Base-by-base conservation (phyloP, 2,113 vertebrate genomes). In the Antechinus stuartii region DNA sequence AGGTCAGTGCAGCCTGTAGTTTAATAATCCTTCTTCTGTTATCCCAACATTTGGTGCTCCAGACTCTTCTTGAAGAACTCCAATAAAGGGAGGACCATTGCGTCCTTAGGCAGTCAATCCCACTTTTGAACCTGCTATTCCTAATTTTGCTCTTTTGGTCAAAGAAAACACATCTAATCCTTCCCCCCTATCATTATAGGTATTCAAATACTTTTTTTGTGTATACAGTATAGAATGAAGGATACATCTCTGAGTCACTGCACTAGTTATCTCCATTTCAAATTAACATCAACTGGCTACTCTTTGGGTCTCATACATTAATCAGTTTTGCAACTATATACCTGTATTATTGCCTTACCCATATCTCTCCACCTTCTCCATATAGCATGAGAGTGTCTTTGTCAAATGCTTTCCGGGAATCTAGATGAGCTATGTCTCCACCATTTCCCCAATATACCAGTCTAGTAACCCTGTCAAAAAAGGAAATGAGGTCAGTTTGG, bases 401-500 rank as follows among this genome's bases (percentile, higher is more conserved):
- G 68, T 84, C n/a, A 84, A 23, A 84, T 42, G n/a, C n/a, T 84
- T 84, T n/a, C n/a, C n/a, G 42, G n/a, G n/a, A 84, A 84, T 84
- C n/a, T 84, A 42, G 68, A 84, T 42, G 68, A 84, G 68, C 68
- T 84, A 84, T 84, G 7, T 84, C 68, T 84, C n/a, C 19, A 84
- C n/a, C 68, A 84, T 84, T 84, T 84, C 68, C n/a, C n/a, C 19
- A 84, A 84, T 42, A 84, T 84, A 42, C 68, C n/a, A 42, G 68
- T 84, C 68, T 84, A 84, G 68, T 84, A 84, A 84, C 68, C 68
- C 68, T 84, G 68, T 84, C 68, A 84, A 84, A 84, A 84, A 42
- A 84, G 68, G 68, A 84, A 84, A 84, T 84, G 68, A 84, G 68
- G n/a, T 84, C 68, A 84, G 68, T 84, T 84, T 84, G 68, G 68